Evolutionary conservation across 1,140 invertebrate species (phyloP), one percentile per base, ranked within the genome.

Genomic region (Telenomus remus): DNA sequence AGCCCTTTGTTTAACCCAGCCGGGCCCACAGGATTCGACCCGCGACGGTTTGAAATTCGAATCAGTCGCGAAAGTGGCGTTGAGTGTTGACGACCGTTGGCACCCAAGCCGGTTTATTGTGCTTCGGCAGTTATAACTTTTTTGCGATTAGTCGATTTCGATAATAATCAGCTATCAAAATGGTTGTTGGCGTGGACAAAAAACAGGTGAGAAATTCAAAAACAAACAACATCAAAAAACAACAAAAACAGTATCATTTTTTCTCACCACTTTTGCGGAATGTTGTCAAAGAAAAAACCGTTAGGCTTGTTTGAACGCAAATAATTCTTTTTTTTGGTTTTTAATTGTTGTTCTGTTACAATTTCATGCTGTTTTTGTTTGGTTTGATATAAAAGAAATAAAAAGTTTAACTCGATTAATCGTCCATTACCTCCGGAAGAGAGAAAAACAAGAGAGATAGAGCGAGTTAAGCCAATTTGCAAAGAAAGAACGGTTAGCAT

Each of bases 1-100:
- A 68, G 77, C 79, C 80, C 82, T 84, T 86, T 86, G 85, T 84
- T 79, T 59, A 54, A 68, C 60, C 50, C 55, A 73, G 57, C 61
- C 68, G 53, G 78, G 37, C n/a, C 37, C 12, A 44, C 43, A 12
- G 43, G 37, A 39, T 51, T 34, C 34, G 42, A 42, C 65, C 76
- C 63, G 53, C 51, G 57, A 66, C 61, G 50, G 68, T 77, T 77
- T 77, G 57, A 77, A 77, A 71, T 77, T 77, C 50, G 68, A 77
- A 77, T 66, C 74, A 77, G 68, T 77, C 53, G 61, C 56, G 48
- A 53, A 66, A 66, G 68, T 66, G 56, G 69, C 69, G 69, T 39
- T 10, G 37, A 39, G 43, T 12, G 27, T 66, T 56, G 55, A 34
- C 47, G 46, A 44, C 46, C 44, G 47, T 50, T 34, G 49, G 27